A percentile compares a stretch with the other conserved stretches of the same genome.
These are phyloP conservation scores for Euphonia xanthogaster DNA, from an alignment of 2,797 vertebrate species.

Conservation along the genomic window DNA sequence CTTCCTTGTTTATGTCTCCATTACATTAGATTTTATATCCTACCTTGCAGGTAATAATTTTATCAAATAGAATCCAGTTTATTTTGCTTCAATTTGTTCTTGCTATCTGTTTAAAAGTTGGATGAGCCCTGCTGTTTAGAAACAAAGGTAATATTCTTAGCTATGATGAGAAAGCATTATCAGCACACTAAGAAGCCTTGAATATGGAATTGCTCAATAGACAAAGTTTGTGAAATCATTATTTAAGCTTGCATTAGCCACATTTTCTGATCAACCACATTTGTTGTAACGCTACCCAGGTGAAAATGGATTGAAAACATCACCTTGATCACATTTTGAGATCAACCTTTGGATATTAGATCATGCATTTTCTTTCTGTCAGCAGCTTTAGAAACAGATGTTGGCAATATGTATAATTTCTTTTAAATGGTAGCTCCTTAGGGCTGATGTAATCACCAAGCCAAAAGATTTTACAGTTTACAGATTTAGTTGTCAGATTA, in stretches of 20 bases:
- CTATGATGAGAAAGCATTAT: background rate
- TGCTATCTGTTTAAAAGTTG: background rate
- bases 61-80: background rate
- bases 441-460: conserved; percentile 64
- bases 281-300: conserved; percentile 1
- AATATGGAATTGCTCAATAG: background rate
- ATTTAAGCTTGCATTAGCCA: conserved; percentile 32
- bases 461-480: conserved; percentile 65
- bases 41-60: background rate
- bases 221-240: conserved; percentile 3
- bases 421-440: conserved; percentile 62
- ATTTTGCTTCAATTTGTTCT: conserved; percentile 41
- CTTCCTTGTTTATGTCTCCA: background rate
- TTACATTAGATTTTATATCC: conserved; percentile 1
- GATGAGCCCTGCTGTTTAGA: conserved; percentile 6
- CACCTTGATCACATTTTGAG: conserved; percentile 35
- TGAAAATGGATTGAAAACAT: conserved; percentile 31
- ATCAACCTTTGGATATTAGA: conserved; percentile 31
- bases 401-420: conserved; percentile 56
- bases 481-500: conserved; percentile 62
- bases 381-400: conserved; percentile 65
- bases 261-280: background rate
- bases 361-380: conserved; percentile 36
- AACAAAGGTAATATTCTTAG: conserved; percentile 37
- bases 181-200: conserved; percentile 1